Percentiles rank a stretch among this genome's conserved stretches.
These are phyloP conservation scores for Neoascia interrupta DNA, from an alignment of 2,888 invertebrate genomes.

Conservation along the genomic window DNA sequence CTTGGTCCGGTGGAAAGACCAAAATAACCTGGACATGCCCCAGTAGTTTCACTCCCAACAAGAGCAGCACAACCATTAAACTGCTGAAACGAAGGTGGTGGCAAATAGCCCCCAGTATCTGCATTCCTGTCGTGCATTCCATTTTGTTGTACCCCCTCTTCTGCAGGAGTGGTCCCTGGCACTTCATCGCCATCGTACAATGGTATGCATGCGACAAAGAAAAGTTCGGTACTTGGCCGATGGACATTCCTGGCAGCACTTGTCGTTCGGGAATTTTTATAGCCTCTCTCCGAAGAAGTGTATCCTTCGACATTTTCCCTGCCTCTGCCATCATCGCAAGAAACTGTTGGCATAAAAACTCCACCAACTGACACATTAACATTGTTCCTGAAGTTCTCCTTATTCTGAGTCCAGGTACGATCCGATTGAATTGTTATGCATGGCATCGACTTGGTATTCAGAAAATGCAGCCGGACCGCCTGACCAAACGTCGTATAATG, in stretches of 20 bases:
- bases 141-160: slow-evolving; percentile 28
- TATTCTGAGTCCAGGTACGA: slow-evolving; percentile 46
- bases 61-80: slow-evolving; percentile 4
- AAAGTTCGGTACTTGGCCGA: slow-evolving; percentile 61
- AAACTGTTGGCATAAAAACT: slow-evolving; percentile 13
- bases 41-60: slow-evolving; percentile 20
- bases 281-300: slow-evolving; percentile 4
- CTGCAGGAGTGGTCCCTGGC: background rate
- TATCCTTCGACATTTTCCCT: slow-evolving; percentile 44
- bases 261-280: slow-evolving; percentile 32
- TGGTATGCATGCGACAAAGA: slow-evolving; percentile 74
- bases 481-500: slow-evolving; percentile 75
- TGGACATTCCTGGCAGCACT: slow-evolving; percentile 25
- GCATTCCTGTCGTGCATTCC: slow-evolving; percentile 44
- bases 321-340: background rate
- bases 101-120: slow-evolving; percentile 37
- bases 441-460: slow-evolving; percentile 72
- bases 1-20: slow-evolving; percentile 6
- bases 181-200: slow-evolving; percentile 35
- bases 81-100: background rate
- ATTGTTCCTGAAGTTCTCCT: slow-evolving; percentile 54
- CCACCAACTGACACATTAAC: slow-evolving; percentile 26
- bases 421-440: slow-evolving; percentile 71
- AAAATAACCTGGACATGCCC: slow-evolving; percentile 26
- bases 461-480: slow-evolving; percentile 70